phyloP scores from a whole-genome alignment of 2,113 vertebrate genomes.

The Rhea pennata region DNA sequence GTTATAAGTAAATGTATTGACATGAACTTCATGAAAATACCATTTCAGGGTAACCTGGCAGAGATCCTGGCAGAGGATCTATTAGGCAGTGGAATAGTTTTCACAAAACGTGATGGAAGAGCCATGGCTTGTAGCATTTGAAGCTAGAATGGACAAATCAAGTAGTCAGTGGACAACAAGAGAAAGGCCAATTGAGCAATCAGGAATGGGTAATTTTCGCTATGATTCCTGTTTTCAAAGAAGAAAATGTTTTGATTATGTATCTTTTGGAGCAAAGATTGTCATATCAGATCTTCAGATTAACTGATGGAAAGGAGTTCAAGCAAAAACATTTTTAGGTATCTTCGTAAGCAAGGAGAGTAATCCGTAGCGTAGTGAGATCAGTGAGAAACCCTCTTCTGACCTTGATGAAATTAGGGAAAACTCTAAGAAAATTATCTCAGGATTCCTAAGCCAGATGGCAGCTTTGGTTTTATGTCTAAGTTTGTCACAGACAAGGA shows the following conservation, averaged over 20 bases:
- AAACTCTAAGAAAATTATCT: not conserved
- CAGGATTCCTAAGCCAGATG: not conserved
- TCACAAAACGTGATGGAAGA: not conserved
- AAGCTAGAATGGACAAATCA: not conserved
- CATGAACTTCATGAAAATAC: slow-evolving; percentile 51
- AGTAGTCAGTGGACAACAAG: not conserved
- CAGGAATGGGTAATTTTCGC: not conserved
- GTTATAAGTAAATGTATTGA: not conserved
- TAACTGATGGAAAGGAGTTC: not conserved
- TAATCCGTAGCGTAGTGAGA: not conserved
- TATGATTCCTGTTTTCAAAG: not conserved
- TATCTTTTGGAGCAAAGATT: not conserved
- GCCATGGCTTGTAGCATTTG: not conserved
- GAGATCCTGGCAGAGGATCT: not conserved
- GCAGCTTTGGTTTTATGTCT: slow-evolving; percentile 23
- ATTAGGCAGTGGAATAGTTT: not conserved
- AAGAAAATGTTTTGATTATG: not conserved
- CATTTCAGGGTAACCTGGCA: slow-evolving; percentile 9
- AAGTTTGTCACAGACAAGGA: slow-evolving; percentile 26
- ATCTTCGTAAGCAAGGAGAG: not conserved
- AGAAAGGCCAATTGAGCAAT: not conserved
- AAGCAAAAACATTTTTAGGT: not conserved
- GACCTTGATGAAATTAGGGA: not conserved
- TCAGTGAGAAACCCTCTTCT: not conserved
- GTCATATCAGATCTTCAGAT: not conserved